phyloP scores from a whole-genome alignment of 64 coral and sea anemone genomes.

The Pocillopora verrucosa region DNA sequence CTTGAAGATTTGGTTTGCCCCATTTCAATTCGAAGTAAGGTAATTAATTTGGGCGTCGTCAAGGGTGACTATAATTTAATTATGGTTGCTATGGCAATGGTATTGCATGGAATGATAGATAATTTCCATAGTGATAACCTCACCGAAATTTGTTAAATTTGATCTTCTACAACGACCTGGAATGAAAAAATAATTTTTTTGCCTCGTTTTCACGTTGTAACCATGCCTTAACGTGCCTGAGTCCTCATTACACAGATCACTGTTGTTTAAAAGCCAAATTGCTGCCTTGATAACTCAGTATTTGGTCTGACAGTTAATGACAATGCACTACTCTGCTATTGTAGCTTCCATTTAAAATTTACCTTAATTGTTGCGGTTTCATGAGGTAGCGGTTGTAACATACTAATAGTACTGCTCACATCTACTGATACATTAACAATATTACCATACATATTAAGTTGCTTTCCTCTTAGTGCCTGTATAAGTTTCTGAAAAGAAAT shows the following conservation, averaged over 20 bases:
- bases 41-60: no score
- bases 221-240: no score
- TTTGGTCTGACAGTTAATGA: constrained; percentile 6
- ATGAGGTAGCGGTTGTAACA: neutral
- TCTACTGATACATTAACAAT: constrained; percentile 40
- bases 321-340: constrained; percentile 8
- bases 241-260: neutral
- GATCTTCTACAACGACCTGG: no score
- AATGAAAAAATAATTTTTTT: no score
- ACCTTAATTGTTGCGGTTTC: constrained; percentile 11
- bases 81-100: no score
- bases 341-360: constrained; percentile 2
- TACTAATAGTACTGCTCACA: neutral
- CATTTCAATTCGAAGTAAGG: no score
- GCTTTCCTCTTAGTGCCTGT: constrained; percentile 26
- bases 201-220: no score
- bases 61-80: no score
- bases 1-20: no score
- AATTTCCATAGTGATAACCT: no score
- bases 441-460: constrained; percentile 28
- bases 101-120: no score
- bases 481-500: constrained; percentile 9
- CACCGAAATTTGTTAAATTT: no score
- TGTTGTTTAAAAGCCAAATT: neutral
- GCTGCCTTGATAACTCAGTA: constrained; percentile 7